Evolutionary conservation across 2,888 invertebrate species (phyloP), one percentile per base, ranked within the genome.

Genomic region (Agrypnus murinus): DNA sequence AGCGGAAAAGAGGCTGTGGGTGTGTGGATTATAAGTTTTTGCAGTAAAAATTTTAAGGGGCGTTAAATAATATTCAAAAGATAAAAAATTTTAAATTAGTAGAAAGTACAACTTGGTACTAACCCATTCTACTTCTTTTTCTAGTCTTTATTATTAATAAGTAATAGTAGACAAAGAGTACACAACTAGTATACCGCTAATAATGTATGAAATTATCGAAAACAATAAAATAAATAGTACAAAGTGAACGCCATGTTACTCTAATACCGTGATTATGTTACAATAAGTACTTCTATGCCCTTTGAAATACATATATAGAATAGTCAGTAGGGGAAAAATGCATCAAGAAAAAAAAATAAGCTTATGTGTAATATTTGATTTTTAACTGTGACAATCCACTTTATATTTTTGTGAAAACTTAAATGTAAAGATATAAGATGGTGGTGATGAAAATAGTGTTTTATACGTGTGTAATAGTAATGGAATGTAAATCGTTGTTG

Each of bases 181-280:
- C 25, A 45, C 25, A 45, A n/a, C 2, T 63, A 50, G 48, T 63
- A 25, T 63, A 38, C 38, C 63, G 19, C 50, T 59, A 43, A 48
- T 36, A 9, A 63, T 46, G 34, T 65, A 36, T 48, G 46, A 50
- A 59, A 48, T 17, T 57, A 36, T 59, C 69, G 66, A 72, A 71
- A 75, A 76, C 75, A 77, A 77, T 77, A 77, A 77, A 71, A 73
- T 75, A 76, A 69, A 77, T 77, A 77, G 77, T 77, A 77, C 77
- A 77, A 77, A 77, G 67, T 74, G 71, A 76, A 77, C 73, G 77
- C 76, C 76, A 77, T 65, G 34, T 66, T 65, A 71, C 57, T 70
- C 40, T 36, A 50, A 59, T 57, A 43, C 63, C 59, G 59, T 76
- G 71, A 72, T 75, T 70, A 64, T 72, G 58, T 69, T 72, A 65